Conservation (phyloP, 2,797 vertebrate genomes). For the Siniperca scherzeri region DNA sequence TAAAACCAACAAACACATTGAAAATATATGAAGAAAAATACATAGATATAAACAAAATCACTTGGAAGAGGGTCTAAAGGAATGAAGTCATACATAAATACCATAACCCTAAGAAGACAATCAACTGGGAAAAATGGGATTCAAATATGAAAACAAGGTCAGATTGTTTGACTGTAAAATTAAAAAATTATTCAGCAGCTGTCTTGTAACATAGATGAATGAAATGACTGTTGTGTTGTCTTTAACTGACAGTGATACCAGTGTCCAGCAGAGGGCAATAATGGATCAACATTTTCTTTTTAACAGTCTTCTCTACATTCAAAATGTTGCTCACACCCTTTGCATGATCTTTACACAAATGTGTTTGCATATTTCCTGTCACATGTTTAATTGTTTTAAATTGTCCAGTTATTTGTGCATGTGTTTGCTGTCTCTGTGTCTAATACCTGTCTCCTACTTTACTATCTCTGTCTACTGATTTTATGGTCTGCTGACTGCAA, state of each 20-base stretch:
- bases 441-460: not conserved
- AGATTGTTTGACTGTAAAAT: not conserved
- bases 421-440: not conserved
- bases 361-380: not conserved
- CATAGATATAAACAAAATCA: not conserved
- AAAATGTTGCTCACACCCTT: not conserved
- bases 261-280: conserved; percentile 80
- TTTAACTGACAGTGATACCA: conserved; percentile 3
- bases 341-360: not conserved
- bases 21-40: not conserved
- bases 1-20: not conserved
- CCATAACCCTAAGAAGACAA: not conserved
- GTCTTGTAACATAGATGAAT: not conserved
- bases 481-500: not conserved
- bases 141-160: not conserved
- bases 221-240: not conserved
- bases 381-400: not conserved
- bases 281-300: conserved; percentile 50
- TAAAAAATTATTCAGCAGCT: not conserved
- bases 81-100: not conserved
- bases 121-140: not conserved
- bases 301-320: not conserved
- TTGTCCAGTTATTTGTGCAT: not conserved
- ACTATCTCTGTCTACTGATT: not conserved
- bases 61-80: not conserved